A percentile compares a stretch with the other conserved stretches of the same genome.
phyloP scores from a whole-genome alignment of 2,888 invertebrate genomes.

The Dyspetes luteomarginatus region DNA sequence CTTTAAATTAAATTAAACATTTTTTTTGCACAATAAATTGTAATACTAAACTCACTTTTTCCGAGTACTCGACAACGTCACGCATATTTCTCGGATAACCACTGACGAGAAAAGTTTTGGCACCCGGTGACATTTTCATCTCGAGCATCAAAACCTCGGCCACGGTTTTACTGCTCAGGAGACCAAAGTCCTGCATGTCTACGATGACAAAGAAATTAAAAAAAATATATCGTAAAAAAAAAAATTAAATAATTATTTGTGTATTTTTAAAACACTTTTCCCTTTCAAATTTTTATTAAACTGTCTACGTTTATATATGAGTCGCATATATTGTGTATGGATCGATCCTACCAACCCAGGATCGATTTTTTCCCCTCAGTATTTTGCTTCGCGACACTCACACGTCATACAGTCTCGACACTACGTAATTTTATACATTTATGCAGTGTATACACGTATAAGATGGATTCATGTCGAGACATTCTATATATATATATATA shows the following conservation, averaged over 20 bases:
- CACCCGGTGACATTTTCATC: conserved; percentile 96
- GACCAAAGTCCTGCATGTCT: conserved; percentile 95
- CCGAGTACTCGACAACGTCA: conserved; percentile 95
- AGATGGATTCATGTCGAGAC: neutral
- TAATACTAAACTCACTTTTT: conserved; percentile 87
- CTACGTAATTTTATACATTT: too few species aligned
- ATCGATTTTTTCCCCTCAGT: conserved; percentile 43
- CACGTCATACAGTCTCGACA: conserved; percentile 20
- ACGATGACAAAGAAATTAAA: conserved; percentile 69
- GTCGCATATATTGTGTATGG: neutral
- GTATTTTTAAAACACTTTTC: neutral
- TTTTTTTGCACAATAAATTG: neutral
- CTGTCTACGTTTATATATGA: neutral
- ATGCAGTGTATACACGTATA: neutral
- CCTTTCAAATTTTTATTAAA: neutral
- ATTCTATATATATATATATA: neutral
- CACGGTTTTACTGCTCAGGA: conserved; percentile 93
- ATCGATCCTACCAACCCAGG: conserved; percentile 20
- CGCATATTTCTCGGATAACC: conserved; percentile 96
- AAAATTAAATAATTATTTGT: neutral
- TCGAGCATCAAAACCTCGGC: conserved; percentile 95
- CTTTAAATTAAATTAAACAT: neutral
- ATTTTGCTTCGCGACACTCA: conserved; percentile 36
- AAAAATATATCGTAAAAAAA: neutral
- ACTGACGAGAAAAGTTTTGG: conserved; percentile 94